Conservation (phyloP, 2,113 vertebrate species). For the Macheiramphus alcinus region DNA sequence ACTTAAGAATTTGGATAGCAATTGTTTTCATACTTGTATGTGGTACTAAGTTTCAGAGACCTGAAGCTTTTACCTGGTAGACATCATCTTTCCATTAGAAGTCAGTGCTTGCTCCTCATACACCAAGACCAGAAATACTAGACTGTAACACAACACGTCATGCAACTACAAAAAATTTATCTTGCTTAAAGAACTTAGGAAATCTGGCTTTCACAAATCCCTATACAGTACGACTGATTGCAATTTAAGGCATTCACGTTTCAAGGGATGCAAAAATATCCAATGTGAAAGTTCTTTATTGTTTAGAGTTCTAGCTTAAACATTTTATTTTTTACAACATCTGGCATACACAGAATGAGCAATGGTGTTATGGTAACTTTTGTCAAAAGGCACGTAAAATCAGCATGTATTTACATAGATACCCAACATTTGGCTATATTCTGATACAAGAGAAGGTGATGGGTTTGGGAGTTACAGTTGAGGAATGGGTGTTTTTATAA, state of each 20-base stretch:
- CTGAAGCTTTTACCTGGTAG: background rate
- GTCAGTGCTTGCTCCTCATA: background rate
- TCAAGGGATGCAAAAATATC: background rate
- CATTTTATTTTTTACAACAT: background rate
- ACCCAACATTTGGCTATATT: background rate
- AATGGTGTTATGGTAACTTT: conserved; percentile 1
- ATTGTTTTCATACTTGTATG: background rate
- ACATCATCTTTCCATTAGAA: background rate
- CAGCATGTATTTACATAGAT: background rate
- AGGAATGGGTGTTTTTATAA: conserved; percentile 12
- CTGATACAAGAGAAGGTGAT: conserved; percentile 3
- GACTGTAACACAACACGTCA: background rate
- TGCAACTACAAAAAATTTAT: background rate
- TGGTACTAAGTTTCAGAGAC: background rate
- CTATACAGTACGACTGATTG: background rate
- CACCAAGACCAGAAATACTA: background rate
- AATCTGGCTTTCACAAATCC: background rate
- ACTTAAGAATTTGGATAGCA: background rate
- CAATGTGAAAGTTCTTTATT: background rate
- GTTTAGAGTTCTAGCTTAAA: background rate
- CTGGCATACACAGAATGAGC: background rate
- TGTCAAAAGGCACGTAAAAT: conserved; percentile 13
- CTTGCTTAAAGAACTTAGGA: background rate
- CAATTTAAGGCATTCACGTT: background rate
- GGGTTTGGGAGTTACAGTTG: background rate